A percentile compares a stretch with the other conserved stretches of the same genome.
These are phyloP conservation scores for Chaetodon trifascialis DNA, from an alignment of 2,113 vertebrate species.

Conservation along the genomic window DNA sequence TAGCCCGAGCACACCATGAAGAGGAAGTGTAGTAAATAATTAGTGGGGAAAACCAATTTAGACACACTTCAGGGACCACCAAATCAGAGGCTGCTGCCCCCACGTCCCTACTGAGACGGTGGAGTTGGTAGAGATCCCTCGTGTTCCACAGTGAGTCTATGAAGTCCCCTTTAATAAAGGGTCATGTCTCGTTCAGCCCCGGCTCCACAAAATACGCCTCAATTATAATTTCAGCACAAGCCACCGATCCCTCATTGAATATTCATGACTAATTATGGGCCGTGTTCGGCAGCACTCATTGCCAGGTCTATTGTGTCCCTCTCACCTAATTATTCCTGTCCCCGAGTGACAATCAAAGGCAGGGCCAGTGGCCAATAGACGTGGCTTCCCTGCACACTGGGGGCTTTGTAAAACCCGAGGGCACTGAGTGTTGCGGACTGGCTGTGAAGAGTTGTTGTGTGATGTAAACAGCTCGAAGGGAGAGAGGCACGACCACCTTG, in stretches of 20 bases:
- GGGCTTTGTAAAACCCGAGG: slow-evolving; percentile 64
- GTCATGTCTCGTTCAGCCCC: slow-evolving; percentile 56
- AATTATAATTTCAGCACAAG: slow-evolving; percentile 65
- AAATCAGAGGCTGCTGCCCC: slow-evolving; percentile 6
- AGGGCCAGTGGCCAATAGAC: slow-evolving; percentile 43
- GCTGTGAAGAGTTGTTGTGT: slow-evolving; percentile 50
- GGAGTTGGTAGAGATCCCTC: neutral
- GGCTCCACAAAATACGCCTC: slow-evolving; percentile 53
- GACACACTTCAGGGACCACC: slow-evolving; percentile 9
- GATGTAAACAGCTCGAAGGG: slow-evolving; percentile 53
- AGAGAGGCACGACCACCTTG: slow-evolving; percentile 16
- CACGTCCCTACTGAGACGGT: slow-evolving; percentile 7
- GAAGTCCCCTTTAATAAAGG: slow-evolving; percentile 47
- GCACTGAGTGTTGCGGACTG: slow-evolving; percentile 42
- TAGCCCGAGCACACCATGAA: neutral
- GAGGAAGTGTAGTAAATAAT: slow-evolving; percentile 26
- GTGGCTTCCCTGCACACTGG: slow-evolving; percentile 57
- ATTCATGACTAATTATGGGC: slow-evolving; percentile 84
- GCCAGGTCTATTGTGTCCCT: slow-evolving; percentile 74
- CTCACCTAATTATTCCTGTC: slow-evolving; percentile 80
- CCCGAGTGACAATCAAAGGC: slow-evolving; percentile 77
- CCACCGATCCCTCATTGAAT: slow-evolving; percentile 74
- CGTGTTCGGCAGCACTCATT: slow-evolving; percentile 59
- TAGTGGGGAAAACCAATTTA: slow-evolving; percentile 26
- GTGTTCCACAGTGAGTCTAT: slow-evolving; percentile 26